Base-by-base conservation (phyloP, 2,797 vertebrate species). In the Galagoides demidoff region DNA sequence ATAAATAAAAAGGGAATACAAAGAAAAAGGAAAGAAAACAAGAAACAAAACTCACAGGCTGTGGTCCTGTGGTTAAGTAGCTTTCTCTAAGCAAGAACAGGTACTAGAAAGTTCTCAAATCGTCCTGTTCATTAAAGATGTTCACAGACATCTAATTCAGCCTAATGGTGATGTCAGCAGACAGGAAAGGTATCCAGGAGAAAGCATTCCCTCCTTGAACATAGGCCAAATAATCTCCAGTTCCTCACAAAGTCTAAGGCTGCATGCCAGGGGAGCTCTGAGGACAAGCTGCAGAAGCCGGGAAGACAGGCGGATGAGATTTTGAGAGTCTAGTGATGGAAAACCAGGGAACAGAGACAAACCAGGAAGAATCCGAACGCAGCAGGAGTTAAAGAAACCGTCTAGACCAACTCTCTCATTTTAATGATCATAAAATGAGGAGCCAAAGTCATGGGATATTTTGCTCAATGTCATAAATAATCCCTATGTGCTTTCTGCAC, bases 101-200 rank as follows among this genome's bases (percentile, higher is more conserved):
- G 9, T 14, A 27, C 1, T 61, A 25, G 7, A 2, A 49, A 82
- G n/a, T 39, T 82, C 63, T 92, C 70, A 90, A 25, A 39, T 77
- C 25, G 82, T 85, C 57, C 23, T 37, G 1, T 34, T 66, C 17
- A 78, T 76, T 78, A 94, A 85, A 94, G 85, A 57, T 77, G 76
- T 90, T 94, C 95, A 76, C 45, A 83, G 89, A 83, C 31, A 34
- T 43, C 34, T 57, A 92, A 89, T 70, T 61, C 76, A 49, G 59
- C n/a, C 37, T 85, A 45, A 64, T 25, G 37, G 57, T 37, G 55
- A 64, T 29, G 17, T 66, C 34, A 64, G 31, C 29, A 81, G 81
- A 88, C 39, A 83, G 82, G 57, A 66, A 55, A 45, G 52, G 17
- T 49, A 63, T 77, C 45, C 52, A 31, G 37, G 43, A 4, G 45